Evolutionary conservation across 2,113 vertebrate genomes (phyloP).

Genomic region (Hemiprocne comata): DNA sequence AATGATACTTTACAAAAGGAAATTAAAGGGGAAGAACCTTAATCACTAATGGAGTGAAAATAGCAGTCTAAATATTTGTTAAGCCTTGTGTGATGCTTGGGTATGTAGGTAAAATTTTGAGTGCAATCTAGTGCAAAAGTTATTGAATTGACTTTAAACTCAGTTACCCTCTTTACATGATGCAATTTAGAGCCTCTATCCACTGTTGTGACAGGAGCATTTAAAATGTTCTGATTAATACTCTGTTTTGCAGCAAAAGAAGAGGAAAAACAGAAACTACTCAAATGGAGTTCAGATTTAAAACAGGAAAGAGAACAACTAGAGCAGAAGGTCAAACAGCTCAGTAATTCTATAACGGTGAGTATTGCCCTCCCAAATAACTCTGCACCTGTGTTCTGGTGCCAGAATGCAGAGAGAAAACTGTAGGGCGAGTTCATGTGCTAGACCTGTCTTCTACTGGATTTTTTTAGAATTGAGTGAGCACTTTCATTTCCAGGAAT

Average conservation of each 20-base stretch:
- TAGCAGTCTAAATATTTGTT: neutral
- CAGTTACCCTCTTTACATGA: neutral
- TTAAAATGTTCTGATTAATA: neutral
- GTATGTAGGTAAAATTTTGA: neutral
- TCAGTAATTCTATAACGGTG: slow-evolving; percentile 95
- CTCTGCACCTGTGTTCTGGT: neutral
- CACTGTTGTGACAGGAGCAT: neutral
- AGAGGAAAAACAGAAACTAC: slow-evolving; percentile 97
- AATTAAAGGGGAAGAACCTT: neutral
- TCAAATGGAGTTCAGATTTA: slow-evolving; percentile 97
- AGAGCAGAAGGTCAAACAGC: slow-evolving; percentile 96
- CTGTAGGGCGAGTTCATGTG: neutral
- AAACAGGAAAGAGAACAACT: slow-evolving; percentile 95
- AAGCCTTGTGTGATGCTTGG: neutral
- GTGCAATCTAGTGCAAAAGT: neutral
- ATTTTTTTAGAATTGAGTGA: neutral
- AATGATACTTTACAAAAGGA: slow-evolving; percentile 1
- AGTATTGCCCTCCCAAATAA: slow-evolving; percentile 54
- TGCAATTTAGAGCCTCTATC: neutral
- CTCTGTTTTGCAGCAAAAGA: slow-evolving; percentile 88
- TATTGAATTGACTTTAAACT: neutral
- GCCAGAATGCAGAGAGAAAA: neutral
- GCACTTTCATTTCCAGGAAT: neutral
- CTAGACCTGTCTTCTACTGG: neutral
- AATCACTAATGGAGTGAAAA: neutral